A percentile compares a stretch with the other conserved stretches of the same genome.
phyloP scores from a whole-genome alignment of 1,140 invertebrate genomes.

The Carposina sasakii region DNA sequence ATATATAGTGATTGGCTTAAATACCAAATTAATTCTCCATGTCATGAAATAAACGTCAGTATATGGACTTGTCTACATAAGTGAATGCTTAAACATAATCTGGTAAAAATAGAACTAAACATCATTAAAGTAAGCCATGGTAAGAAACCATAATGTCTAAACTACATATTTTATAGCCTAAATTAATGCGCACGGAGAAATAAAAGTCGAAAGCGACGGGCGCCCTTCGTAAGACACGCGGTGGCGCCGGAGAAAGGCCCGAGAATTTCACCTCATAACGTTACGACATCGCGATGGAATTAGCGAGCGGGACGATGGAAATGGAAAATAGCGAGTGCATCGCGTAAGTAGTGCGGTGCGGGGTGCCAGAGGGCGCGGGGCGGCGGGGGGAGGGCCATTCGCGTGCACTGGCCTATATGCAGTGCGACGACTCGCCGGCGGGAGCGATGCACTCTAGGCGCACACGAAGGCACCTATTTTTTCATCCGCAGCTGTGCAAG shows the following conservation, averaged over 20 bases:
- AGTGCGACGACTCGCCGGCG: constrained; percentile 68
- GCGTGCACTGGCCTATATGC: constrained; percentile 71
- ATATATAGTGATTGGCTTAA: no score
- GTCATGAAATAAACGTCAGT: no score
- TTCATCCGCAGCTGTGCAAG: constrained; percentile 49
- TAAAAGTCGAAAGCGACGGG: constrained; percentile 15
- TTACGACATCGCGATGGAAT: constrained; percentile 55
- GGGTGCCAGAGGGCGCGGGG: constrained; percentile 15
- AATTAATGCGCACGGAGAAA: no score
- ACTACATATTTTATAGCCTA: no score
- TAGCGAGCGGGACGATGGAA: constrained; percentile 58
- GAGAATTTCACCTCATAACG: constrained; percentile 45
- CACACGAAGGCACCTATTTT: constrained; percentile 63
- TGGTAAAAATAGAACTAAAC: no score
- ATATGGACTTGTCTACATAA: no score
- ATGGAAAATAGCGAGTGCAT: constrained; percentile 68
- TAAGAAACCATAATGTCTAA: no score
- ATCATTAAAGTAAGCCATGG: no score
- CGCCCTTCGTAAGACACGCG: constrained; percentile 32
- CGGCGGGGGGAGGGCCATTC: constrained; percentile 47
- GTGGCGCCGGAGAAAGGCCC: constrained; percentile 36
- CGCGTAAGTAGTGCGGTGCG: constrained; percentile 36
- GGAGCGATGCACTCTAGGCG: constrained; percentile 67
- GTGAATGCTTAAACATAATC: no score
- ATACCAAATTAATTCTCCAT: no score